Evolutionary conservation across 2,888 invertebrate species (phyloP).

Genomic region (Nasonovia ribisnigri): DNA sequence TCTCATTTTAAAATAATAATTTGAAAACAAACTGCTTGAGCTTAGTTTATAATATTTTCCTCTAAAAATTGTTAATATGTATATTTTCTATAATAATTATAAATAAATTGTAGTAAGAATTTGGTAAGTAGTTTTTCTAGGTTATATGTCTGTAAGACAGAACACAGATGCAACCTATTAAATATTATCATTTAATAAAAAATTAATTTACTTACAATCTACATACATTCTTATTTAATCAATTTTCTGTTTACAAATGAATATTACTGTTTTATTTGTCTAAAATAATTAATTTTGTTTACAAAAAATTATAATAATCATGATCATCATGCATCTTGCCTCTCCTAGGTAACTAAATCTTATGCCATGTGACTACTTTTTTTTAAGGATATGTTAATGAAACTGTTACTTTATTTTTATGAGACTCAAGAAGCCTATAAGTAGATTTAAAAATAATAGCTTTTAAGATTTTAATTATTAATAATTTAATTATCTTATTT

Average conservation of each 20-base stretch:
- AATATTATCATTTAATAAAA: neutral
- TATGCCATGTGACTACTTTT: neutral
- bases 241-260: neutral
- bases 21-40: neutral
- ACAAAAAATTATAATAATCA: neutral
- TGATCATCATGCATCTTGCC: neutral
- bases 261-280: too few relatives aligned
- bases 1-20: neutral
- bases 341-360: too few relatives aligned
- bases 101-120: neutral
- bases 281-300: neutral
- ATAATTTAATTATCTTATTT: neutral
- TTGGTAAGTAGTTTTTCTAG: neutral
- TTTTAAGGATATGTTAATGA: neutral
- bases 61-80: neutral
- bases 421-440: neutral
- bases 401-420: neutral
- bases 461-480: neutral
- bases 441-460: neutral
- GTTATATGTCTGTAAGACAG: neutral
- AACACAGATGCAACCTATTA: neutral
- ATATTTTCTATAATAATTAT: neutral
- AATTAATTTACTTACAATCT: neutral
- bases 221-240: neutral
- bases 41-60: neutral